Conservation (phyloP, 2,888 invertebrate species). For the Anorthoa munda region DNA sequence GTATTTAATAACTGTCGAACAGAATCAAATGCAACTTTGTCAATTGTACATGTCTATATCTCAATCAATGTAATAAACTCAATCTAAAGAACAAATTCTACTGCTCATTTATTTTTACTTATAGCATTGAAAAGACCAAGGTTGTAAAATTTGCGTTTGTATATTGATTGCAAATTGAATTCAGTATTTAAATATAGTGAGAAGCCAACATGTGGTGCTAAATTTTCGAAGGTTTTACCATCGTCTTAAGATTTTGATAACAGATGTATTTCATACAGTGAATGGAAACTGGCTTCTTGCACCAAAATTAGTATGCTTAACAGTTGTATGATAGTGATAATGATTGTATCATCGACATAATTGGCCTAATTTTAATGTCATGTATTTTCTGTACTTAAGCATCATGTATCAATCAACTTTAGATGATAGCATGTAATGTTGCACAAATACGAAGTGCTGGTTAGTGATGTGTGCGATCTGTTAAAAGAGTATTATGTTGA, state of each 20-base stretch:
- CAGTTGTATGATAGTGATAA: slow-evolving; percentile 56
- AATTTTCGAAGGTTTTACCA: slow-evolving; percentile 89
- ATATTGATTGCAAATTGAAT: slow-evolving; percentile 62
- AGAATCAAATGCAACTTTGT: slow-evolving; percentile 59
- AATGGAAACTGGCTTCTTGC: slow-evolving; percentile 82
- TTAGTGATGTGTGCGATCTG: slow-evolving; percentile 67
- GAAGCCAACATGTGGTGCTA: slow-evolving; percentile 90
- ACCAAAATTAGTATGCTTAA: slow-evolving; percentile 54
- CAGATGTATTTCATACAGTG: slow-evolving; percentile 78
- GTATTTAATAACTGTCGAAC: slow-evolving; percentile 38
- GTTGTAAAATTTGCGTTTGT: slow-evolving; percentile 55
- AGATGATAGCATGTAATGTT: slow-evolving; percentile 68
- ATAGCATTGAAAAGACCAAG: slow-evolving; percentile 59
- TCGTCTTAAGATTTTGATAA: slow-evolving; percentile 86
- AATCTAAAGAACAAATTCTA: slow-evolving; percentile 32
- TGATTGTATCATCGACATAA: slow-evolving; percentile 61
- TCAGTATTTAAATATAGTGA: slow-evolving; percentile 82
- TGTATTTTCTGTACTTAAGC: slow-evolving; percentile 62
- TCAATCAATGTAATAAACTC: slow-evolving; percentile 38
- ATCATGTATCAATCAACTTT: slow-evolving; percentile 54
- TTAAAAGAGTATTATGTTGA: slow-evolving; percentile 41
- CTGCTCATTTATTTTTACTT: slow-evolving; percentile 56
- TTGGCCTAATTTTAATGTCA: slow-evolving; percentile 75
- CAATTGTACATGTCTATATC: slow-evolving; percentile 59
- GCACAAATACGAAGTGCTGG: slow-evolving; percentile 75